Evolutionary conservation across 2,888 invertebrate species (phyloP), one percentile per base, ranked within the genome.

Genomic region (Thereva unica): DNA sequence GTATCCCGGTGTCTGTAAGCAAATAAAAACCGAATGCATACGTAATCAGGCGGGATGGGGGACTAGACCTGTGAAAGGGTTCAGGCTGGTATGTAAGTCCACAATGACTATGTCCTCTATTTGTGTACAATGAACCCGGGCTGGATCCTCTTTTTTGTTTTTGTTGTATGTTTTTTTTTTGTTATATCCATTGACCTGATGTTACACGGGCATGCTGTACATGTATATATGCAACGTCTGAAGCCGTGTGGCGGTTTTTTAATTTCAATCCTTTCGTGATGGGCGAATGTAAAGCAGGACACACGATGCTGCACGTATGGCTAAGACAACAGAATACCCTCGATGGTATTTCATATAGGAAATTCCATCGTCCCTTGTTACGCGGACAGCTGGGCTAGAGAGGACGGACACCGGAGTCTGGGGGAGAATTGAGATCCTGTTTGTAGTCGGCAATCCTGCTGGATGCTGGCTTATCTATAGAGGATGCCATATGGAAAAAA

Each of bases 1-100:
- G 12, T 50, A 23, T 49, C 49, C 49, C 61, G 61, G 61, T 61
- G 61, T 50, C 61, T 61, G 61, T 34, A 50, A 61, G 41, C 49
- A 63, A 66, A 68, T 59, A 59, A 61, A 66, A 65, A 65, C 49
- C 65, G 49, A 68, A 68, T 68, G 68, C 68, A 68, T 68, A 68
- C 52, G 59, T 68, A 68, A 68, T 66, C 49, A 66, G 63, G 61
- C 38, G 63, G 34, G 8, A 59, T 53, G 66, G 2, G 23, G 23
- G 59, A 55, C 64, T 59, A 53, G 61, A 40, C 45, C 23, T 38
- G 61, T 40, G 50, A 63, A 68, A 66, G 61, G 63, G 55, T 50
- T 57, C 50, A 61, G 40, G 34, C 61, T 40, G 23, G 23, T 23
- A 23, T 23, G 50, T 12, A 37, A 61, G 61, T 61, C 61, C 50